A percentile compares a stretch with the other conserved stretches of the same genome.
Evolutionary conservation across 2,113 vertebrate species (phyloP).

Genomic region (Ciconia maguari): DNA sequence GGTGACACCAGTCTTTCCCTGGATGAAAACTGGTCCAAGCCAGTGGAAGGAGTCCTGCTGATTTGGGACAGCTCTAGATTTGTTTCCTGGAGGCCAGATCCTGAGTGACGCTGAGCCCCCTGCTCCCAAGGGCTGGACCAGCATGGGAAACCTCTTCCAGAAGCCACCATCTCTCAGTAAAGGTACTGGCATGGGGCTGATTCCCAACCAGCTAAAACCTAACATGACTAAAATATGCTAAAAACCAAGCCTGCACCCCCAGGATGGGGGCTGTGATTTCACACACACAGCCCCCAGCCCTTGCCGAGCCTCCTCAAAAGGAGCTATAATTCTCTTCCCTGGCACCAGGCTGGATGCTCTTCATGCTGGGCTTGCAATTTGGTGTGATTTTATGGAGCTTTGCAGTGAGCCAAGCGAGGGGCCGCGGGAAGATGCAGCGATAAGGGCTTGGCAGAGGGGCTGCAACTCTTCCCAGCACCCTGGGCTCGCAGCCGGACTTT

Average conservation of each 20-base stretch:
- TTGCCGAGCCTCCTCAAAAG: neutral
- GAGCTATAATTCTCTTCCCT: neutral
- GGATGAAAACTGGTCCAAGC: neutral
- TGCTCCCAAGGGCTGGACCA: neutral
- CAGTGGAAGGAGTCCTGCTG: neutral
- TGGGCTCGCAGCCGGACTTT: neutral
- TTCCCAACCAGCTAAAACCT: neutral
- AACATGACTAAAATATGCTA: neutral
- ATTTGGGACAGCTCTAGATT: neutral
- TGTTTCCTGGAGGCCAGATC: neutral
- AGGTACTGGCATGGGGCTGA: neutral
- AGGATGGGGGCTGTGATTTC: neutral
- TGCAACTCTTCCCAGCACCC: neutral
- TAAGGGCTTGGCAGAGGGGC: conserved; percentile 39
- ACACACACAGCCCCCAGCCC: neutral
- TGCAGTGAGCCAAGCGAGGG: neutral
- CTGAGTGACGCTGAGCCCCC: neutral
- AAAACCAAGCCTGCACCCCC: neutral
- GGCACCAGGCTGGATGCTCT: neutral
- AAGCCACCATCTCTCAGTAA: neutral
- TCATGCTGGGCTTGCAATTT: neutral
- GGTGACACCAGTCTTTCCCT: neutral
- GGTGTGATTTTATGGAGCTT: neutral
- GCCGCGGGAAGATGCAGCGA: neutral
- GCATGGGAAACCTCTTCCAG: neutral